A percentile compares a stretch with the other conserved stretches of the same genome.
Evolutionary conservation across 2,797 vertebrate genomes (phyloP).

Genomic region (Knipowitschia caucasica): DNA sequence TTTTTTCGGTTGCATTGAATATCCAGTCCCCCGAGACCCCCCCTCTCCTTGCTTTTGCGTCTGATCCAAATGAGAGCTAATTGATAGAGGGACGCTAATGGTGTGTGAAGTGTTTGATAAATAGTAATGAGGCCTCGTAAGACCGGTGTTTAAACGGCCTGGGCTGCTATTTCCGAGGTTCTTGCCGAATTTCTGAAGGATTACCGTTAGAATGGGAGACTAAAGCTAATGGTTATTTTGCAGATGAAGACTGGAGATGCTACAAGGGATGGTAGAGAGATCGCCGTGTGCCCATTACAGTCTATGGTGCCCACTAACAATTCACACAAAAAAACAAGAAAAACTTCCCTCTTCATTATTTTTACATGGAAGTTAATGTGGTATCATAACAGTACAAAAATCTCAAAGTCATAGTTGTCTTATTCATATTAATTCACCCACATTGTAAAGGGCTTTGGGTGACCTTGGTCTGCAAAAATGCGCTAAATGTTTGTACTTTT

Average conservation of each 20-base stretch:
- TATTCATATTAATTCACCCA: too few relatives aligned
- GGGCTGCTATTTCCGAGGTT: conserved; percentile 6
- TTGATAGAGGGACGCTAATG: conserved; percentile 52
- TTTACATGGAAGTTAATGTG: too few relatives aligned
- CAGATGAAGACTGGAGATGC: conserved; percentile 9
- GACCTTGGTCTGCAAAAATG: too few relatives aligned
- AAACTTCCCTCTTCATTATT: neutral
- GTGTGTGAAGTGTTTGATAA: conserved; percentile 46
- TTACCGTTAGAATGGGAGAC: conserved; percentile 3
- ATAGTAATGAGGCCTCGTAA: conserved; percentile 27
- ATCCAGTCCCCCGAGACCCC: neutral
- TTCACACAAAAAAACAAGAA: neutral
- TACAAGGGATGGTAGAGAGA: neutral
- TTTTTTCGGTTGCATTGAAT: conserved; percentile 31
- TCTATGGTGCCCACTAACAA: neutral
- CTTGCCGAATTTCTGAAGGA: conserved; percentile 1
- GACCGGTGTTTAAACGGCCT: neutral
- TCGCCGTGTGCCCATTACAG: neutral
- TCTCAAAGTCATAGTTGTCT: too few relatives aligned
- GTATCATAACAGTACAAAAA: too few relatives aligned
- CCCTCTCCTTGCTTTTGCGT: conserved; percentile 18
- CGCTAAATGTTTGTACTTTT: too few relatives aligned
- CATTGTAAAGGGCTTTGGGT: too few relatives aligned
- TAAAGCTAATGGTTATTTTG: neutral
- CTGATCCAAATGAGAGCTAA: conserved; percentile 45